Evolutionary conservation across 2,113 vertebrate species (phyloP).

Genomic region (Semnornis frantzii): DNA sequence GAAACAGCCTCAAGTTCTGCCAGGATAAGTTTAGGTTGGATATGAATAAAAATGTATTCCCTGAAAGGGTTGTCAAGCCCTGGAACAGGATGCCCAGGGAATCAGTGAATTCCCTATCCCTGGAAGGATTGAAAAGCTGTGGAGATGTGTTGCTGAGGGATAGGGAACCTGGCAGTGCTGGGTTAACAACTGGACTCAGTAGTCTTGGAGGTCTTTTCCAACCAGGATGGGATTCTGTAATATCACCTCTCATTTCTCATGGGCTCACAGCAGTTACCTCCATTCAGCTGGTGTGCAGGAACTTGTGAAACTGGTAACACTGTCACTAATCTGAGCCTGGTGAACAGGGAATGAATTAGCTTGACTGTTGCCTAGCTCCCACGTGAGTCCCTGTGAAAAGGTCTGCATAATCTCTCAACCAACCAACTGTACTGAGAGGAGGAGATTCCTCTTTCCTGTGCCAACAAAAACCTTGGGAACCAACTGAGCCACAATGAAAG

Average conservation of each 20-base stretch:
- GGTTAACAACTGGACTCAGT: background rate
- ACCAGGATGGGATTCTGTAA: background rate
- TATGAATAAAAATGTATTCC: background rate
- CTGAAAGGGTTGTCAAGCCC: no score
- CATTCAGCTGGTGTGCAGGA: background rate
- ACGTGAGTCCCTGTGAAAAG: background rate
- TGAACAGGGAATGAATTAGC: background rate
- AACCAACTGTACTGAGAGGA: fast-evolving
- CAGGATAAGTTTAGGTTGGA: background rate
- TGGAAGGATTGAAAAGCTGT: background rate
- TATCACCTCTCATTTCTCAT: background rate
- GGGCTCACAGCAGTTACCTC: background rate
- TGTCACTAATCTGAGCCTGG: background rate
- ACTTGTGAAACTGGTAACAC: background rate
- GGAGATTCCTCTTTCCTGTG: background rate
- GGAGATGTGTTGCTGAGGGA: background rate
- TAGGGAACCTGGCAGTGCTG: background rate
- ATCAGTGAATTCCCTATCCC: background rate
- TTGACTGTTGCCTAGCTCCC: background rate
- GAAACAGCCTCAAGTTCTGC: background rate
- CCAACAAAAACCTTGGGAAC: slow-evolving; percentile 39
- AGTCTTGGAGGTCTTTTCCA: background rate
- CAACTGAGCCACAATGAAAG: background rate
- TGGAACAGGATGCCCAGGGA: background rate
- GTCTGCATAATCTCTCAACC: background rate